Evolutionary conservation across 2,113 vertebrate genomes (phyloP).

Genomic region (Gambusia holbrooki): DNA sequence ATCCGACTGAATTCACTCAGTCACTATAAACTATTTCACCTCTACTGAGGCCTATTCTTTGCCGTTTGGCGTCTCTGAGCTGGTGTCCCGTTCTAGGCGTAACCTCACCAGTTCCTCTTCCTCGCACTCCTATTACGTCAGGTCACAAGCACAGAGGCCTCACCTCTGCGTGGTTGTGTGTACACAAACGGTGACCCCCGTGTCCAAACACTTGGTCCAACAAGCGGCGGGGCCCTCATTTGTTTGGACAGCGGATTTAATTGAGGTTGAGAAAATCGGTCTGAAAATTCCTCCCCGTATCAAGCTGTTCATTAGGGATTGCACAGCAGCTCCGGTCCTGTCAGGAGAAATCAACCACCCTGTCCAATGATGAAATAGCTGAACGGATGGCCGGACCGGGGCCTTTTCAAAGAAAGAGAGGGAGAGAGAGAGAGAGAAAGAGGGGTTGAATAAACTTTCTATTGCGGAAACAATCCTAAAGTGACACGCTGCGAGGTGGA

Average conservation of each 20-base stretch:
- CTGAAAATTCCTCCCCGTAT: conserved; percentile 86
- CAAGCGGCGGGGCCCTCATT: conserved; percentile 85
- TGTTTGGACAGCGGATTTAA: conserved; percentile 97
- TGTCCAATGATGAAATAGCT: conserved; percentile 85
- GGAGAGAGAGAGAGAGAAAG: conserved; percentile 85
- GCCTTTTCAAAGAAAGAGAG: conserved; percentile 73
- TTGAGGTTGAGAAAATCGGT: conserved; percentile 90
- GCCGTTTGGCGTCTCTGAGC: not conserved
- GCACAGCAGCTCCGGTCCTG: conserved; percentile 85
- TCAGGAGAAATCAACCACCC: conserved; percentile 89
- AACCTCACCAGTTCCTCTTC: not conserved
- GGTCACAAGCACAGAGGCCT: conserved; percentile 46
- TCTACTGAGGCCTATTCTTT: no score
- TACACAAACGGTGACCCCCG: conserved; percentile 84
- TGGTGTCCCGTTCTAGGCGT: not conserved
- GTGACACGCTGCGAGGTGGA: conserved; percentile 86
- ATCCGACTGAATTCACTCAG: not conserved
- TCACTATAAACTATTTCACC: not conserved
- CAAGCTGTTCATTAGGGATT: conserved; percentile 92
- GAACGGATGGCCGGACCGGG: conserved; percentile 76
- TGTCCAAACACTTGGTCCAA: conserved; percentile 81
- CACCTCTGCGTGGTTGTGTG: conserved; percentile 71
- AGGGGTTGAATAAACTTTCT: conserved; percentile 97
- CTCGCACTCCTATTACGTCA: conserved; percentile 50
- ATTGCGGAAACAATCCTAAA: conserved; percentile 90